phyloP scores from a whole-genome alignment of 2,888 invertebrate species.

The Protophormia terraenovae region DNA sequence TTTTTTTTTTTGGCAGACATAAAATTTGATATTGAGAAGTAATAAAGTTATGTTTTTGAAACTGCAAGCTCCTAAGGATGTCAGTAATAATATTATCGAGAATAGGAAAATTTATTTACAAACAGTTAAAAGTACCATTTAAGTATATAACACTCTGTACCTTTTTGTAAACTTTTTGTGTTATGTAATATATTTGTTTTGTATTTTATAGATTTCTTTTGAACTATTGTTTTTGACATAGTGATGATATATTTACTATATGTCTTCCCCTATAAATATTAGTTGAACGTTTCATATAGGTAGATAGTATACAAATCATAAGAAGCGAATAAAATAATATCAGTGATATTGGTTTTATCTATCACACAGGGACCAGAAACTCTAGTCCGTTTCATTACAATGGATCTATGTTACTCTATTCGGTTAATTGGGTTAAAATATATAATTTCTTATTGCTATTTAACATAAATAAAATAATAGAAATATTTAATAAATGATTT shows the following conservation, averaged over 20 bases:
- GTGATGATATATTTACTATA: background rate
- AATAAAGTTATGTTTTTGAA: constrained; percentile 59
- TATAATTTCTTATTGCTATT: too few species aligned
- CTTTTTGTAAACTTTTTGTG: constrained; percentile 6
- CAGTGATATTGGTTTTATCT: too few species aligned
- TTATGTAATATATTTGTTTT: background rate
- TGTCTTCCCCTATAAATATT: constrained; percentile 16
- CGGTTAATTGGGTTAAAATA: too few species aligned
- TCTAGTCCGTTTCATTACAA: too few species aligned
- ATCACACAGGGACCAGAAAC: too few species aligned
- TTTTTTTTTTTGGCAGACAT: constrained; percentile 45
- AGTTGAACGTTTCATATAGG: too few species aligned
- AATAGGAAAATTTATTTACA: constrained; percentile 19
- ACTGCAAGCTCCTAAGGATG: constrained; percentile 24
- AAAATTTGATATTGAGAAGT: constrained; percentile 56
- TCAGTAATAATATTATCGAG: constrained; percentile 29
- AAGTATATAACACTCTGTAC: background rate
- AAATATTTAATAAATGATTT: too few species aligned
- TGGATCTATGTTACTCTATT: too few species aligned
- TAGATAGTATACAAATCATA: too few species aligned
- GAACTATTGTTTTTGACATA: background rate
- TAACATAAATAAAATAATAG: too few species aligned
- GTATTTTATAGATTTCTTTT: background rate
- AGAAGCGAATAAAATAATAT: too few species aligned
- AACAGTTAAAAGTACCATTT: constrained; percentile 10